Conservation (phyloP, 2,113 vertebrate species). For the Pseudonaja textilis region DNA sequence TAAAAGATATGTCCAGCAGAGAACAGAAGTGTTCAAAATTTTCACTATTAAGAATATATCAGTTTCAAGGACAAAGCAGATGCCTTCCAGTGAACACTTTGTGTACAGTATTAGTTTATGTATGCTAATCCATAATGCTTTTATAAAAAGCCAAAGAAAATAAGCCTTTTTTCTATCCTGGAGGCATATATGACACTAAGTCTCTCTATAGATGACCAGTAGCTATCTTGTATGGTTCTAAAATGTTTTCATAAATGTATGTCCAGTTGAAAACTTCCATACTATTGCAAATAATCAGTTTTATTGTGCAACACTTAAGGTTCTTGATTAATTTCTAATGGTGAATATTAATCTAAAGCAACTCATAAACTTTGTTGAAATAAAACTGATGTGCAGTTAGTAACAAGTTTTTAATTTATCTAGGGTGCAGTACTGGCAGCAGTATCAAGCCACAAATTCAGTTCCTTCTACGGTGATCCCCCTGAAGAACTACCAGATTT, state of each 20-base stretch:
- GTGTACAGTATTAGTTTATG: neutral
- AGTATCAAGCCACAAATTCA: conserved; percentile 98
- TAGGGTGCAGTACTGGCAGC: conserved; percentile 96
- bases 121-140: neutral
- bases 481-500: conserved; percentile 96
- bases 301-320: neutral
- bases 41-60: neutral
- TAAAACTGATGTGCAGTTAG: conserved; percentile 32
- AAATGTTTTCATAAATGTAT: neutral
- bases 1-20: neutral
- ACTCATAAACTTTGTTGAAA: conserved; percentile 17
- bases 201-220: neutral
- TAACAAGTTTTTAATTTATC: conserved; percentile 52
- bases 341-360: neutral
- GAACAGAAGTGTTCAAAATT: neutral
- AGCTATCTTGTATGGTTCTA: neutral
- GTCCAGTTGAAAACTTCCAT: neutral
- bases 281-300: neutral
- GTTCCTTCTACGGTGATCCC: conserved; percentile 95
- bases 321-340: neutral
- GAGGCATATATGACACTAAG: neutral
- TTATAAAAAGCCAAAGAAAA: neutral
- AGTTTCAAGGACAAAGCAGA: neutral
- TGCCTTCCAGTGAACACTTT: neutral
- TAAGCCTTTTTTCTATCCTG: neutral